Percentiles rank a stretch among this genome's conserved stretches.
phyloP scores from a whole-genome alignment of 1,140 invertebrate genomes.

The Drosophila nebulosa region DNA sequence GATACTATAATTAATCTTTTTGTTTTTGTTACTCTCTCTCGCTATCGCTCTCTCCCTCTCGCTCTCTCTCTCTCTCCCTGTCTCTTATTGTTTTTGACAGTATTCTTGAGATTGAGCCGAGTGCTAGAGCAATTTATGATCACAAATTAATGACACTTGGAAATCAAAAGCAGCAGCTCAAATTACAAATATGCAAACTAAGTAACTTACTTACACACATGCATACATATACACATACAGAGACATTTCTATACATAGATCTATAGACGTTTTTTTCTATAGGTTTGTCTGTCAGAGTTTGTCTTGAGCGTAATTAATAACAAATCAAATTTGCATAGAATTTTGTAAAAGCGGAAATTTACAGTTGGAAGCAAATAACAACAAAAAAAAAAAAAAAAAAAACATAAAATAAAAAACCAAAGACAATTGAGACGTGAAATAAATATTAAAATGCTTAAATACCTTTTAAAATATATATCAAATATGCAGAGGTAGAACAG shows the following conservation, averaged over 20 bases:
- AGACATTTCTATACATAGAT: background rate
- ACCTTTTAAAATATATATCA: background rate
- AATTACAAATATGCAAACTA: constrained; percentile 53
- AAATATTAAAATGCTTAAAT: background rate
- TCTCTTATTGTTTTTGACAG: constrained; percentile 28
- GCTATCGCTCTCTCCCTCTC: background rate
- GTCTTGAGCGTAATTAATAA: constrained; percentile 42
- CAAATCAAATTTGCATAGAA: constrained; percentile 55
- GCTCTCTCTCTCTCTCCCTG: background rate
- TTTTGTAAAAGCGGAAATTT: constrained; percentile 49
- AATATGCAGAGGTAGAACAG: background rate
- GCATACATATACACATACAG: background rate
- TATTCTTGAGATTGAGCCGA: constrained; percentile 40
- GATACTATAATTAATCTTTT: constrained; percentile 65
- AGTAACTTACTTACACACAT: constrained; percentile 3
- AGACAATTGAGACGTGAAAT: background rate
- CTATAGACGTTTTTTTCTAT: background rate
- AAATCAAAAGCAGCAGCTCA: constrained; percentile 46
- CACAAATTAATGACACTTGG: constrained; percentile 28
- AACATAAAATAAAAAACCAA: background rate
- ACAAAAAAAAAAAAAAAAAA: background rate
- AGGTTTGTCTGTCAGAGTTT: constrained; percentile 14
- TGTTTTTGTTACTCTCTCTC: constrained; percentile 22
- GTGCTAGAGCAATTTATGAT: constrained; percentile 39
- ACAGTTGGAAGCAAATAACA: constrained; percentile 17